phyloP scores from a whole-genome alignment of 2,888 invertebrate species.

The Heliconius charithonia region DNA sequence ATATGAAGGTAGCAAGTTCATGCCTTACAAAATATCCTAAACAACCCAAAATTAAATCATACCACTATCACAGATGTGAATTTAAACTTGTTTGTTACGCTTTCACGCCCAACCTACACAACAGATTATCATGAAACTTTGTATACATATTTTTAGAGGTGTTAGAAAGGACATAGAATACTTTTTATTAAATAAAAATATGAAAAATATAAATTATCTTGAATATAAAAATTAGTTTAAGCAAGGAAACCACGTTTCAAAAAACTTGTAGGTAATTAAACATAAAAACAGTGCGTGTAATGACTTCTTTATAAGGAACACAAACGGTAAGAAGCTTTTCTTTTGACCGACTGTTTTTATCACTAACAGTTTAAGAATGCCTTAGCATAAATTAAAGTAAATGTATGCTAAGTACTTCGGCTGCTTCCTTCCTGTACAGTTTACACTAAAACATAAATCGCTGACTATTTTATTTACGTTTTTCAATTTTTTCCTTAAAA shows the following conservation, averaged over 20 bases:
- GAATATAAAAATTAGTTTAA: too few relatives aligned
- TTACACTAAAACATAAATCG: background rate
- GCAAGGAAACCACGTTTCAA: background rate
- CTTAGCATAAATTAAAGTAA: conserved; percentile 22
- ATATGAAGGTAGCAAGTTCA: too few relatives aligned
- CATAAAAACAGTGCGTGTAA: background rate
- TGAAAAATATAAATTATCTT: too few relatives aligned
- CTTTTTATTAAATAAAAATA: too few relatives aligned
- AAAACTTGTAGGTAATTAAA: background rate
- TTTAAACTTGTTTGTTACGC: too few relatives aligned
- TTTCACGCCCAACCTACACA: too few relatives aligned
- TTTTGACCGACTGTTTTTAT: conserved; percentile 24
- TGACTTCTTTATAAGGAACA: conserved; percentile 13
- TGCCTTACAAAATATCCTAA: too few relatives aligned
- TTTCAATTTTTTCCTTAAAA: background rate
- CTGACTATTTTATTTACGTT: background rate
- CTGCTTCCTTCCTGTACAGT: conserved; percentile 8
- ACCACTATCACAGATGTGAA: too few relatives aligned
- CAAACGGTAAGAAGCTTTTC: background rate
- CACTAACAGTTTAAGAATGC: conserved; percentile 12
- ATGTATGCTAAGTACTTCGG: conserved; percentile 2
- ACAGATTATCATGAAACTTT: too few relatives aligned
- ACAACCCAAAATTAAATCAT: too few relatives aligned
- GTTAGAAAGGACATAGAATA: too few relatives aligned
- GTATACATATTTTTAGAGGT: too few relatives aligned